phyloP scores from a whole-genome alignment of 2,113 vertebrate species.

The Phyllostomus hastatus region DNA sequence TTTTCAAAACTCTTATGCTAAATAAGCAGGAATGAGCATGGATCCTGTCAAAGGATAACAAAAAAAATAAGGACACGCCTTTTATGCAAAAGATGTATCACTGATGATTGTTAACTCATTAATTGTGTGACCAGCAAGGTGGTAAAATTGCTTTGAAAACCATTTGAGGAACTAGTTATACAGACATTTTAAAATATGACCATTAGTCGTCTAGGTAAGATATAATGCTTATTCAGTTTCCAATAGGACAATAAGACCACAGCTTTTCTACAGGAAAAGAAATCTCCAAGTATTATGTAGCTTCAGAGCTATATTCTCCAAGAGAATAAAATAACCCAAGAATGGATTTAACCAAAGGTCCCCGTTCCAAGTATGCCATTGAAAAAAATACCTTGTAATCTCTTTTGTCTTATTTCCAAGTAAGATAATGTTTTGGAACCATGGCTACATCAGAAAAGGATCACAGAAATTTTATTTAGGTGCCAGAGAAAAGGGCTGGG shows the following conservation, averaged over 20 bases:
- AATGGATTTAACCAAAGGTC: neutral
- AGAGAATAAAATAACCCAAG: neutral
- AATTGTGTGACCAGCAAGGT: neutral
- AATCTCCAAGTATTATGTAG: neutral
- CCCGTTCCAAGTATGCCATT: neutral
- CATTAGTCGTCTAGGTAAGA: neutral
- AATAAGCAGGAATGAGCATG: neutral
- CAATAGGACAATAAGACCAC: neutral
- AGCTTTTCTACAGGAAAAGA: neutral
- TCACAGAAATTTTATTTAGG: neutral
- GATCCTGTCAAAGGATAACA: neutral
- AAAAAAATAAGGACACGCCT: neutral
- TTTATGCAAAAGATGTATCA: neutral
- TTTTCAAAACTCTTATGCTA: neutral
- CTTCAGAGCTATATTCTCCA: neutral
- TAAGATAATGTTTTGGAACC: neutral
- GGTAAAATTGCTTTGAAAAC: neutral
- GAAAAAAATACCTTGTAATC: neutral
- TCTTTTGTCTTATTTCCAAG: neutral
- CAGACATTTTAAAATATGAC: neutral
- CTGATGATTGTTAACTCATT: neutral
- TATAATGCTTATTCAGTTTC: neutral
- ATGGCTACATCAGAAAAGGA: neutral
- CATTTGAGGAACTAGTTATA: neutral
- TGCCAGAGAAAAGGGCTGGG: neutral